These are phyloP conservation scores for Tangara arthus DNA, from an alignment of 2,797 vertebrate genomes.

Conservation along the genomic window DNA sequence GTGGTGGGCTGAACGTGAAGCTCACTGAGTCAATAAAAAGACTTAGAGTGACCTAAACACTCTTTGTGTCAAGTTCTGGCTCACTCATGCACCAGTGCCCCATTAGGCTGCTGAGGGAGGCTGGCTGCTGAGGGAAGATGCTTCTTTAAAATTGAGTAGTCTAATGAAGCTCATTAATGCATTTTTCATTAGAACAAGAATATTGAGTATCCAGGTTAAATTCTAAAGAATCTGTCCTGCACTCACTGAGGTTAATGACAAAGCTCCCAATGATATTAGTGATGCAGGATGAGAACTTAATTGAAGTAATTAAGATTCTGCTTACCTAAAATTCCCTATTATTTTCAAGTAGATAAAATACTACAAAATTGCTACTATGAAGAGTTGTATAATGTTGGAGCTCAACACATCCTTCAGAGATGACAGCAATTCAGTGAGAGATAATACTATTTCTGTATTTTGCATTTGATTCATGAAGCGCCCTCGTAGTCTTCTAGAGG, in stretches of 20 bases:
- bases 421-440: slow-evolving; percentile 13
- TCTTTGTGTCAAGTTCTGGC: background rate
- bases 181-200: slow-evolving; percentile 58
- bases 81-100: background rate
- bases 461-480: background rate
- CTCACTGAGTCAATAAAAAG: background rate
- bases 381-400: slow-evolving; percentile 16
- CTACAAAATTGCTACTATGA: slow-evolving; percentile 20
- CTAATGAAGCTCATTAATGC: slow-evolving; percentile 59
- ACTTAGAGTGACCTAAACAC: background rate
- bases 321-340: slow-evolving; percentile 48
- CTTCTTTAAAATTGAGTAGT: slow-evolving; percentile 19
- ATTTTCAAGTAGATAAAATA: slow-evolving; percentile 46
- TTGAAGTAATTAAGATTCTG: slow-evolving; percentile 64
- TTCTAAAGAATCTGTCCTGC: slow-evolving; percentile 42
- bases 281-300: slow-evolving; percentile 54
- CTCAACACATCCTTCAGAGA: slow-evolving; percentile 41
- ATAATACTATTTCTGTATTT: background rate
- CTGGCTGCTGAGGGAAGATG: background rate
- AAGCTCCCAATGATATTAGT: slow-evolving; percentile 35
- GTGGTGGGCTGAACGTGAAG: background rate
- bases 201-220: slow-evolving; percentile 60
- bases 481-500: background rate
- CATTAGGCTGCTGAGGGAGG: background rate
- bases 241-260: slow-evolving; percentile 50